Conservation (phyloP, 1,140 invertebrate species). For the Cotesia glomerata region DNA sequence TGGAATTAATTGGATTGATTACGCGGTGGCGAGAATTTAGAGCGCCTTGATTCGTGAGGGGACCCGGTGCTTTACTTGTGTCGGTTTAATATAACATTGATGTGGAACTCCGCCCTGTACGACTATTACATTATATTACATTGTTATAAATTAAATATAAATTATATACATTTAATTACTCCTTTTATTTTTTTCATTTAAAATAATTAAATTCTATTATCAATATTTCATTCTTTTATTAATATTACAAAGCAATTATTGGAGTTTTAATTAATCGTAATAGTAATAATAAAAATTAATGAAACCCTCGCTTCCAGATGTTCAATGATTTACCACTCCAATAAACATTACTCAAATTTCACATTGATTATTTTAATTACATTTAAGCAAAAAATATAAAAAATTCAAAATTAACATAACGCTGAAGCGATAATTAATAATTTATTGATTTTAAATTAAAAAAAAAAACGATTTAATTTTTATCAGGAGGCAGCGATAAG, state of each 20-base stretch:
- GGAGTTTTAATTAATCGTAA: too few relatives aligned
- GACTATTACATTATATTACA: neutral
- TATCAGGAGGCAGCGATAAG: slow-evolving; percentile 19
- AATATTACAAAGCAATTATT: too few relatives aligned
- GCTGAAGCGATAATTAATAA: neutral
- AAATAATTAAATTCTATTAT: too few relatives aligned
- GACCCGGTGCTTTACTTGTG: neutral
- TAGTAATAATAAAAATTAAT: too few relatives aligned
- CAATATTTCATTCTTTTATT: too few relatives aligned
- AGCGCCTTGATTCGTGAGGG: neutral
- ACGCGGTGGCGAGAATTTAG: neutral
- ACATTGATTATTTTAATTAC: too few relatives aligned
- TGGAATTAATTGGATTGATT: slow-evolving; percentile 21
- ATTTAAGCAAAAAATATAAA: too few relatives aligned
- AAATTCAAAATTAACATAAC: neutral
- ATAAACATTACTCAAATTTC: too few relatives aligned
- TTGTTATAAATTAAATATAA: neutral
- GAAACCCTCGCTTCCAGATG: too few relatives aligned
- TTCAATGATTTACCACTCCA: too few relatives aligned
- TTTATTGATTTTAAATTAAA: neutral
- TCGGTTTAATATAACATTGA: neutral
- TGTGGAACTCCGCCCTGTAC: slow-evolving; percentile 18
- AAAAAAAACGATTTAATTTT: slow-evolving; percentile 27
- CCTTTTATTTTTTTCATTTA: neutral
- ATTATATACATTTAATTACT: neutral